Evolutionary conservation across 2,113 vertebrate genomes (phyloP).

Genomic region (Ranitomeya variabilis): DNA sequence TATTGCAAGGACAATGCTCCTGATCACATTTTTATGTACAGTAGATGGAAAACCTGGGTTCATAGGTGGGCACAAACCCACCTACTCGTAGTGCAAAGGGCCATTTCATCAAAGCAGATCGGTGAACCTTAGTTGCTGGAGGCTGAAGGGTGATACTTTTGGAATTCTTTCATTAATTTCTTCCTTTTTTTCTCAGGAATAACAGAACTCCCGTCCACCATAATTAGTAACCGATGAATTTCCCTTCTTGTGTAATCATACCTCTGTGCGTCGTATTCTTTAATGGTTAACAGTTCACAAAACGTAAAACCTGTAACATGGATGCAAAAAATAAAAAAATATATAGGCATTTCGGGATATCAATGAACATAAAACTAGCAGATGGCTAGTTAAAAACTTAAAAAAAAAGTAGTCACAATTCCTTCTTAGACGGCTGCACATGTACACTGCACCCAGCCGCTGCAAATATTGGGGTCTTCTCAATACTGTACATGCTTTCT

Average conservation of each 20-base stretch:
- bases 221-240: conserved; percentile 72
- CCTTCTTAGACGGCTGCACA: too few species aligned
- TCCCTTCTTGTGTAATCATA: conserved; percentile 68
- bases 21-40: background rate
- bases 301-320: conserved; percentile 76
- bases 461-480: too few species aligned
- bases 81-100: background rate
- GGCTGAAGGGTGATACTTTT: conserved; percentile 77
- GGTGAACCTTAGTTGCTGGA: conserved; percentile 59
- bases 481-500: too few species aligned
- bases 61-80: background rate
- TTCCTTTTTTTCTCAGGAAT: conserved; percentile 75
- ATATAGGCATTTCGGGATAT: background rate
- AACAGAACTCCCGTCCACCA: conserved; percentile 67
- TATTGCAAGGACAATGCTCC: background rate
- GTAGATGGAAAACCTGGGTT: too few species aligned
- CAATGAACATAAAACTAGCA: too few species aligned
- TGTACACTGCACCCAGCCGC: too few species aligned
- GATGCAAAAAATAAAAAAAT: too few species aligned
- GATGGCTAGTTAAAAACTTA: too few species aligned
- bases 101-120: background rate
- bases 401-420: too few species aligned
- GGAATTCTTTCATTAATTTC: conserved; percentile 78
- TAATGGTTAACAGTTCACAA: conserved; percentile 75
- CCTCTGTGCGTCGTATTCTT: conserved; percentile 78